Evolutionary conservation across 2,888 invertebrate genomes (phyloP).

Genomic region (Acanthosepion esculentum): DNA sequence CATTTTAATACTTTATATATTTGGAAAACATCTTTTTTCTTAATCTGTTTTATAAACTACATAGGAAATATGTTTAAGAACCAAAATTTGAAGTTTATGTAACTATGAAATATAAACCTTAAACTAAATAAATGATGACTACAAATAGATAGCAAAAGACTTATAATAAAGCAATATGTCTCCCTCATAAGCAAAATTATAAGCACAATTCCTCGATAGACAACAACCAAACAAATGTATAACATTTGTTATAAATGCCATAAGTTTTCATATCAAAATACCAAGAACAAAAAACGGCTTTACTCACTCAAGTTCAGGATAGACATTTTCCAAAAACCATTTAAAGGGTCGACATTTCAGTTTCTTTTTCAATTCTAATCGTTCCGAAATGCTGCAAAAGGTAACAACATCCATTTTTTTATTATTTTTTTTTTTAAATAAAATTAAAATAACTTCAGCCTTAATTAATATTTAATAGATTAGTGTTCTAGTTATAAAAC

Average conservation of each 20-base stretch:
- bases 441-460: no score
- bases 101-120: background rate
- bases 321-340: conserved; percentile 94
- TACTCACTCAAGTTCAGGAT: conserved; percentile 82
- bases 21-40: no score
- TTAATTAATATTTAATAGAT: no score
- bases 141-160: background rate
- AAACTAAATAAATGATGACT: background rate
- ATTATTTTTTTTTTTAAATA: background rate
- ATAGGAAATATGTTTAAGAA: background rate
- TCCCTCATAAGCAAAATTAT: background rate
- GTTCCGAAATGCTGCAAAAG: conserved; percentile 76
- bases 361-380: conserved; percentile 84
- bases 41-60: no score
- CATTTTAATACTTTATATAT: no score
- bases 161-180: background rate
- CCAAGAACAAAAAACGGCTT: background rate
- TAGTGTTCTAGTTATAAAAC: no score
- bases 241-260: background rate
- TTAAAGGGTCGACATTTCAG: conserved; percentile 94
- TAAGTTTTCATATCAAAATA: background rate
- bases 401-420: background rate
- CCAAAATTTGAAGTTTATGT: background rate
- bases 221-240: background rate
- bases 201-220: background rate